A percentile compares a stretch with the other conserved stretches of the same genome.
Evolutionary conservation across 2,888 invertebrate genomes (phyloP).

Genomic region (Cabera pusaria): DNA sequence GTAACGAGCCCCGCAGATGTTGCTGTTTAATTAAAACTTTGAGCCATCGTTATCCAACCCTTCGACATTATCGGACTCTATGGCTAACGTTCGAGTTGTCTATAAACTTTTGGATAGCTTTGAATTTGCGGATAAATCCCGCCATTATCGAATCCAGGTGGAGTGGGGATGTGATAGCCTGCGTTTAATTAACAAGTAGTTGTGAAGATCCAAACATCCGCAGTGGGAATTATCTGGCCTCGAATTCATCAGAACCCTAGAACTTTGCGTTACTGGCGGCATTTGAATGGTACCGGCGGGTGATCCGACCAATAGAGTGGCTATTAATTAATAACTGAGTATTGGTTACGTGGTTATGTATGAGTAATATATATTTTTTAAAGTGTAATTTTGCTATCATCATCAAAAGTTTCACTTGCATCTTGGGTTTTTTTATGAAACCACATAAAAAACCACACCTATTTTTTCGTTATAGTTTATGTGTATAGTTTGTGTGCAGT

Average conservation of each 20-base stretch:
- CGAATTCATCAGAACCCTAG: conserved; percentile 36
- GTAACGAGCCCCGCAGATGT: conserved; percentile 64
- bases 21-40: conserved; percentile 80
- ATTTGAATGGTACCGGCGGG: conserved; percentile 21
- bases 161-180: conserved; percentile 30
- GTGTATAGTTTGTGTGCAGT: too few species aligned
- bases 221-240: conserved; percentile 32
- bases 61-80: conserved; percentile 64
- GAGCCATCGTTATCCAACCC: conserved; percentile 64
- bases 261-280: conserved; percentile 44
- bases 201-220: conserved; percentile 39
- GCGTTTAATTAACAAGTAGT: conserved; percentile 46
- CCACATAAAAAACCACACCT: too few species aligned
- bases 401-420: too few species aligned
- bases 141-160: conserved; percentile 41
- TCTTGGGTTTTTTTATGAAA: too few species aligned
- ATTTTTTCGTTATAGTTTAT: too few species aligned
- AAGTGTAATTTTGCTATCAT: too few species aligned
- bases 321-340: too few species aligned
- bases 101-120: conserved; percentile 55
- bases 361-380: too few species aligned
- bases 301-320: conserved; percentile 8
- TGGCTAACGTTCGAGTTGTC: conserved; percentile 38
- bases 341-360: too few species aligned
- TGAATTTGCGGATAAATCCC: conserved; percentile 46